A percentile compares a stretch with the other conserved stretches of the same genome.
Evolutionary conservation across 2,113 vertebrate species (phyloP).

Genomic region (Prunella fulvescens): DNA sequence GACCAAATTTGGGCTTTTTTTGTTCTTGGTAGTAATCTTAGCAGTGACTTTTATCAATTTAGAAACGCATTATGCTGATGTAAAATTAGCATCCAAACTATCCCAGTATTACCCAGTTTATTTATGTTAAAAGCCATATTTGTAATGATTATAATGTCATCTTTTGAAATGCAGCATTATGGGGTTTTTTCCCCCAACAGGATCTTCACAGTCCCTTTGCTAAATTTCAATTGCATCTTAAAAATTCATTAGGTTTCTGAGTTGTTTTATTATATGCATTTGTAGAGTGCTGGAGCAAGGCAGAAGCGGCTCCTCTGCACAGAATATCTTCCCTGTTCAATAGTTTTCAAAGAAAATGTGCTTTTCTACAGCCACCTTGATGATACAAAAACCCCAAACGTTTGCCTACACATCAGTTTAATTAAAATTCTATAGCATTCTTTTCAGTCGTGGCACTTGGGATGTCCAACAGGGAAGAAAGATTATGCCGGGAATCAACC

Average conservation of each 20-base stretch:
- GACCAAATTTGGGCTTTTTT: not conserved
- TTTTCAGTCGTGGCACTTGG: not conserved
- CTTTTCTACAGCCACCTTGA: not conserved
- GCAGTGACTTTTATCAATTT: not conserved
- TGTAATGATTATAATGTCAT: not conserved
- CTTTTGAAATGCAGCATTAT: not conserved
- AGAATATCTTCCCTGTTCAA: not conserved
- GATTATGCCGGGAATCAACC: not conserved
- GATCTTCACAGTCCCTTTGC: not conserved
- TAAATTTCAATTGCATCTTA: not conserved
- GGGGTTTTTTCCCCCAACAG: not conserved
- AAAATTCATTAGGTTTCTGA: slow-evolving; percentile 19
- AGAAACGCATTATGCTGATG: not conserved
- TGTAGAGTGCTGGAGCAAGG: not conserved
- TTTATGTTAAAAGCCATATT: not conserved
- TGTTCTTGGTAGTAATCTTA: not conserved
- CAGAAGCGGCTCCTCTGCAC: not conserved
- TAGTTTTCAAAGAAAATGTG: not conserved
- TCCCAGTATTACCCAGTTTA: not conserved
- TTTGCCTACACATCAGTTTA: not conserved
- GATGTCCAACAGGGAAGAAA: not conserved
- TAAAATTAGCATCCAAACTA: slow-evolving; percentile 6
- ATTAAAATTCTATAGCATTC: not conserved
- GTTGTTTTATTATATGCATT: not conserved
- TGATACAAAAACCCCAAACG: not conserved